These are phyloP conservation scores for Cyprinodon variegatus DNA, from an alignment of 2,113 vertebrate species.

Conservation along the genomic window DNA sequence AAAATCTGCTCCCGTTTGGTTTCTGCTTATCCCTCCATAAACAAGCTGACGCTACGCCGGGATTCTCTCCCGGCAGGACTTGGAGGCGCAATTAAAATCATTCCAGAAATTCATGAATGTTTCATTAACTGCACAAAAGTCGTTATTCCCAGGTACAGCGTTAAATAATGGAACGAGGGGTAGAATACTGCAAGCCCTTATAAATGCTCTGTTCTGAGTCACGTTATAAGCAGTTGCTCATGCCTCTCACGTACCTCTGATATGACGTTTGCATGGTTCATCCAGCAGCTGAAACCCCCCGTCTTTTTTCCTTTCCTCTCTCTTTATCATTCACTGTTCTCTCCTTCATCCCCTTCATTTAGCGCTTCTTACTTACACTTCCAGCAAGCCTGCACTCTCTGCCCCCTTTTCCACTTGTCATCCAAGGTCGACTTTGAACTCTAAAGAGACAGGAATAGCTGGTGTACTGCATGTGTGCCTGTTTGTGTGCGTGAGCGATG, in stretches of 20 bases:
- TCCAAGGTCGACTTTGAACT: constrained; percentile 67
- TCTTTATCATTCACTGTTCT: constrained; percentile 12
- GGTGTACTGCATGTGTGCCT: constrained; percentile 37
- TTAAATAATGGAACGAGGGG: background rate
- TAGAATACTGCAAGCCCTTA: constrained; percentile 33
- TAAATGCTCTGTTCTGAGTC: constrained; percentile 29
- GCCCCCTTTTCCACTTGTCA: constrained; percentile 18
- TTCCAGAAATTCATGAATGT: constrained; percentile 24
- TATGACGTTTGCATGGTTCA: constrained; percentile 46
- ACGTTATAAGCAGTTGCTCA: constrained; percentile 34
- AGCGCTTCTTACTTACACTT: constrained; percentile 20
- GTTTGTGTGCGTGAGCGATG: constrained; percentile 19
- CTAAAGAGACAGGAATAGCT: constrained; percentile 64
- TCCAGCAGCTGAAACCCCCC: constrained; percentile 17
- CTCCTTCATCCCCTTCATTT: constrained; percentile 34
- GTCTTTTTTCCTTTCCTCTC: background rate
- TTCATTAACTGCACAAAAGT: constrained; percentile 19
- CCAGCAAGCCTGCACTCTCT: constrained; percentile 25
- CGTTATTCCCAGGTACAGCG: constrained; percentile 4
- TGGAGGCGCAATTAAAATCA: background rate
- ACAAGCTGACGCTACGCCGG: constrained; percentile 17
- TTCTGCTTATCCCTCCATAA: constrained; percentile 36
- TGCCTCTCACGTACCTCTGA: constrained; percentile 57
- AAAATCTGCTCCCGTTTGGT: constrained; percentile 45
- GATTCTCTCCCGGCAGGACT: constrained; percentile 9